phyloP scores from a whole-genome alignment of 2,797 vertebrate genomes.

The Buphagus erythrorhynchus region DNA sequence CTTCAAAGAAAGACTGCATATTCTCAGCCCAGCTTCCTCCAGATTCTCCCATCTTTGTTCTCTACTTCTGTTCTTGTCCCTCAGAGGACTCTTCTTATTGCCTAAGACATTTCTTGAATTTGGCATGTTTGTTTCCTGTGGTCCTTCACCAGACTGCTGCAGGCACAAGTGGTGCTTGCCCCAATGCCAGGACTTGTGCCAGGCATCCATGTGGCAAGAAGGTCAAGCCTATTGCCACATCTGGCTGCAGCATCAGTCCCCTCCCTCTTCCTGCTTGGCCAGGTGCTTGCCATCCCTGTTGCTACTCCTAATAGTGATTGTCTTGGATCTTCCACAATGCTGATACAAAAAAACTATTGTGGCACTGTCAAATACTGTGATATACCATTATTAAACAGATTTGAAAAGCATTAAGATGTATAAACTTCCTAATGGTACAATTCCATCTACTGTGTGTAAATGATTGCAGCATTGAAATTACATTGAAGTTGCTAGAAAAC shows the following conservation, averaged over 20 bases:
- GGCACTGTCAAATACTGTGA: neutral
- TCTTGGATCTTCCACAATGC: neutral
- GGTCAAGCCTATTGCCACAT: neutral
- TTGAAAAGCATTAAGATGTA: neutral
- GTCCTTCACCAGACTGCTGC: neutral
- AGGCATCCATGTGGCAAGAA: neutral
- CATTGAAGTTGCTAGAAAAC: neutral
- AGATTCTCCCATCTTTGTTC: neutral
- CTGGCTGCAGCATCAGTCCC: neutral
- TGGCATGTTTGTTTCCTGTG: neutral
- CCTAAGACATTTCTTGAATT: neutral
- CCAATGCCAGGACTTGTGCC: neutral
- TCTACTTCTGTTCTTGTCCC: neutral
- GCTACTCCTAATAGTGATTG: neutral
- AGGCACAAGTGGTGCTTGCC: neutral
- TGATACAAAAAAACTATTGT: neutral
- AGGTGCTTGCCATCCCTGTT: neutral
- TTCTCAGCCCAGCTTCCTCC: neutral
- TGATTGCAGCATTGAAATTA: neutral
- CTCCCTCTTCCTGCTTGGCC: neutral
- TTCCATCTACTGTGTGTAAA: neutral
- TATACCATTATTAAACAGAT: neutral
- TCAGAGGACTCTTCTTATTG: neutral
- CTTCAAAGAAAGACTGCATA: neutral
- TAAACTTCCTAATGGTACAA: neutral